Evolutionary conservation across 2,888 invertebrate species (phyloP).

Genomic region (Abrostola tripartita): DNA sequence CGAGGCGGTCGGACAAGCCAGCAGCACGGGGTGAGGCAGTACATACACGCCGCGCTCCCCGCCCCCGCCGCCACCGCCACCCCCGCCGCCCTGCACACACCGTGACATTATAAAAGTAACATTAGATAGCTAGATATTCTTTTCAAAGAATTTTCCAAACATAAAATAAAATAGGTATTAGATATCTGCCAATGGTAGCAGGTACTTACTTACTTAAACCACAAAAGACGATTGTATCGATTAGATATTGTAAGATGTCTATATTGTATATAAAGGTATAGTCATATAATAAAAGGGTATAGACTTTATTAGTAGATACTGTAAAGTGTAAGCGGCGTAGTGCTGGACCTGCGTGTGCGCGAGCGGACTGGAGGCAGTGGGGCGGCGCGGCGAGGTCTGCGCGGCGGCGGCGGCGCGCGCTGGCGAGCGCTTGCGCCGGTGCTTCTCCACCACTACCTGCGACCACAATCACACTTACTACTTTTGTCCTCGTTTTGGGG

Average conservation of each 20-base stretch:
- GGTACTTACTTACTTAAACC: too few species aligned
- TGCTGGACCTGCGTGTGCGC: conserved; percentile 22
- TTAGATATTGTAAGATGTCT: too few species aligned
- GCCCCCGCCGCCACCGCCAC: conserved; percentile 31
- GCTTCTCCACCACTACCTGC: conserved; percentile 62
- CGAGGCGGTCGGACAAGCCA: conserved; percentile 39
- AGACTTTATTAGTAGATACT: too few species aligned
- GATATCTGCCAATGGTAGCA: too few species aligned
- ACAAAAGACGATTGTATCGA: too few species aligned
- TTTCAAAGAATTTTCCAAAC: too few species aligned
- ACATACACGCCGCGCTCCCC: conserved; percentile 43
- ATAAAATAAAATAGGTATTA: too few species aligned
- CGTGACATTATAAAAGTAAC: not conserved
- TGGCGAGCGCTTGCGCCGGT: conserved; percentile 45
- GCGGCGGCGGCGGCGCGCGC: conserved; percentile 14
- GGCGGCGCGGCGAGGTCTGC: conserved; percentile 48
- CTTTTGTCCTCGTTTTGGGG: too few species aligned
- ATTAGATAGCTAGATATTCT: not conserved
- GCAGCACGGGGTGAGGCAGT: conserved; percentile 50
- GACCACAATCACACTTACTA: not conserved
- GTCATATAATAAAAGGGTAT: too few species aligned
- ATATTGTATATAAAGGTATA: too few species aligned
- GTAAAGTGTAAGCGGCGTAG: too few species aligned
- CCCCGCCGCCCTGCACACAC: conserved; percentile 10
- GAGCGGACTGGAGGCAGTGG: conserved; percentile 53